Conservation (phyloP, 2,113 vertebrate species). For the Notothenia coriiceps region DNA sequence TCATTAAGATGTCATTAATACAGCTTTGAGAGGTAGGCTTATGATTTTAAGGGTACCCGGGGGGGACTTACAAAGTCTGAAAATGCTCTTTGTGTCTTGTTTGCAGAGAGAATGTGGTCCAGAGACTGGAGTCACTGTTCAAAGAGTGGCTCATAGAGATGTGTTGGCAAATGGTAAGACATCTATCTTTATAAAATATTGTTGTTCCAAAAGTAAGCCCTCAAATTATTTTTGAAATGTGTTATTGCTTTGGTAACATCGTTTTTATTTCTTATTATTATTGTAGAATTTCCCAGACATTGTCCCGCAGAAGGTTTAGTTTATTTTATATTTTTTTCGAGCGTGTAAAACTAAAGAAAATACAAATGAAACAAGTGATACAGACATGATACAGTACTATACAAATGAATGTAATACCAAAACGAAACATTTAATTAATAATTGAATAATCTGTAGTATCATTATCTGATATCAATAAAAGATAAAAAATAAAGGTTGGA, state of each 20-base stretch:
- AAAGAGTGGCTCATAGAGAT: conserved; percentile 93
- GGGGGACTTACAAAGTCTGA: neutral
- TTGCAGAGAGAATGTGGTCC: conserved; percentile 90
- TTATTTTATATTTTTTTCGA: too few relatives aligned
- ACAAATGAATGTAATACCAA: too few relatives aligned
- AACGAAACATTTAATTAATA: too few relatives aligned
- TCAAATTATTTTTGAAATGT: neutral
- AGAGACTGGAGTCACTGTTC: conserved; percentile 90
- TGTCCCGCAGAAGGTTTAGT: conserved; percentile 84
- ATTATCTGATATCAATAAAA: too few relatives aligned
- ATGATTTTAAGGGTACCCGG: neutral
- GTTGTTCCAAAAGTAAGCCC: neutral
- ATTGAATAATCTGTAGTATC: too few relatives aligned
- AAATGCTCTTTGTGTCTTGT: conserved; percentile 7
- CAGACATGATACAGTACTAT: too few relatives aligned
- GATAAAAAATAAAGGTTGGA: conserved; percentile 73
- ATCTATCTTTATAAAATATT: neutral
- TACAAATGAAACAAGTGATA: too few relatives aligned
- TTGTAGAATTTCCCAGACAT: conserved; percentile 90
- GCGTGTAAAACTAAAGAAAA: too few relatives aligned
- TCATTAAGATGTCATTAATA: neutral
- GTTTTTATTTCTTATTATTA: neutral
- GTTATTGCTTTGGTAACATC: neutral
- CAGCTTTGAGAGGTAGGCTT: neutral
- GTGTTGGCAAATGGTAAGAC: conserved; percentile 90